Conservation (phyloP, 2,113 vertebrate genomes). For the Hiodon alosoides region DNA sequence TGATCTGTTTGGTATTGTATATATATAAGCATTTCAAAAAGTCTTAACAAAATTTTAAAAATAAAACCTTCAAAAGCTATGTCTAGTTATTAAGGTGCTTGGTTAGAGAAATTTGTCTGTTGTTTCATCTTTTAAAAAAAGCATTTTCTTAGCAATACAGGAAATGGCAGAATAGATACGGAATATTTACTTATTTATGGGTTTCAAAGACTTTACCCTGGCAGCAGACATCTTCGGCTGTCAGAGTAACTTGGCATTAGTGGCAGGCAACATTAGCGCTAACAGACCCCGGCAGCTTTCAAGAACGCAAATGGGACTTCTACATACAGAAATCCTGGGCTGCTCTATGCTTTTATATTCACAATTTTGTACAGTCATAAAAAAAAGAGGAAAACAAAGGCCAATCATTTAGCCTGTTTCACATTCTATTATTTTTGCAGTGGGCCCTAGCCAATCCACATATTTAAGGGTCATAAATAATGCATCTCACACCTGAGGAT, state of each 20-base stretch:
- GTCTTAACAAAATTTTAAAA: too few species aligned
- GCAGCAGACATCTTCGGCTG: slow-evolving; percentile 33
- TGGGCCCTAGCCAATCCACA: too few species aligned
- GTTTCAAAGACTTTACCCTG: slow-evolving; percentile 48
- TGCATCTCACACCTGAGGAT: too few species aligned
- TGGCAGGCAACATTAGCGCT: slow-evolving; percentile 46
- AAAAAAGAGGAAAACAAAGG: background rate
- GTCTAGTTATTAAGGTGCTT: too few species aligned
- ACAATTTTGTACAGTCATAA: background rate
- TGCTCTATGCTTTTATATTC: background rate
- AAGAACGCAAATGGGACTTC: slow-evolving; percentile 30
- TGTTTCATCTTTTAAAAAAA: slow-evolving; percentile 59
- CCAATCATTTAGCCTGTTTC: background rate
- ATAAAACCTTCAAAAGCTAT: too few species aligned
- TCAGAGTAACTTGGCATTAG: slow-evolving; percentile 42
- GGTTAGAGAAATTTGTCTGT: slow-evolving; percentile 41
- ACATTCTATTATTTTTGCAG: too few species aligned
- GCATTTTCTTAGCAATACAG: slow-evolving; percentile 51
- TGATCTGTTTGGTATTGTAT: too few species aligned
- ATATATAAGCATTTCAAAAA: too few species aligned
- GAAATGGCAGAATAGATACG: slow-evolving; percentile 54
- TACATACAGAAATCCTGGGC: background rate
- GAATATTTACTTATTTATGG: slow-evolving; percentile 48
- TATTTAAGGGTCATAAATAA: too few species aligned
- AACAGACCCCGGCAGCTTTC: slow-evolving; percentile 35